These are phyloP conservation scores for Conchocele bisecta DNA, from an alignment of 2,888 invertebrate species.

Conservation along the genomic window DNA sequence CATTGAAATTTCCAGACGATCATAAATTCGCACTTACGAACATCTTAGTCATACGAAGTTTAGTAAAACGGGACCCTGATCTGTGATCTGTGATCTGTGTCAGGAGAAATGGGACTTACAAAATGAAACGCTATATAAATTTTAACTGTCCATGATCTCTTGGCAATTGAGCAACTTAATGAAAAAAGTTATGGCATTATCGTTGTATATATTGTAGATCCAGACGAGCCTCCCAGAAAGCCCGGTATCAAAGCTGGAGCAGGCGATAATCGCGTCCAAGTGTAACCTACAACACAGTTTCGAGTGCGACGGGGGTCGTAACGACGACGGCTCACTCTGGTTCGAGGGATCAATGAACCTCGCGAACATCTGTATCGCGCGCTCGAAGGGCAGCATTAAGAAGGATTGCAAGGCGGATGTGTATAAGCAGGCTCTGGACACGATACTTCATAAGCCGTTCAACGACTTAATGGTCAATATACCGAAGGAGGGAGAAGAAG, in stretches of 20 bases:
- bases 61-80: too few relatives aligned
- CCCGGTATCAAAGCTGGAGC: conserved; percentile 59
- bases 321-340: conserved; percentile 53
- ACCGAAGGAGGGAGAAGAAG: conserved; percentile 19
- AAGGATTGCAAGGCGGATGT: conserved; percentile 50
- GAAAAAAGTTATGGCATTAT: too few relatives aligned
- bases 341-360: conserved; percentile 62
- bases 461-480: conserved; percentile 34
- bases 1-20: too few relatives aligned
- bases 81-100: too few relatives aligned
- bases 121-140: too few relatives aligned
- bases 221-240: conserved; percentile 57
- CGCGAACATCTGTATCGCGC: conserved; percentile 65
- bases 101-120: too few relatives aligned
- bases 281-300: conserved; percentile 65
- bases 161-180: too few relatives aligned
- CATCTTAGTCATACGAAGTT: too few relatives aligned
- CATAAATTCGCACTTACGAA: too few relatives aligned
- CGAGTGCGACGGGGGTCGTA: conserved; percentile 37
- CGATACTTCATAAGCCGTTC: conserved; percentile 32
- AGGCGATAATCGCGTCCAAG: conserved; percentile 66
- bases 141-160: too few relatives aligned
- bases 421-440: conserved; percentile 7
- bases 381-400: conserved; percentile 58
- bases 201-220: conserved; percentile 15